Base-by-base conservation (phyloP, 2,888 invertebrate genomes). In the Heliconius sara region DNA sequence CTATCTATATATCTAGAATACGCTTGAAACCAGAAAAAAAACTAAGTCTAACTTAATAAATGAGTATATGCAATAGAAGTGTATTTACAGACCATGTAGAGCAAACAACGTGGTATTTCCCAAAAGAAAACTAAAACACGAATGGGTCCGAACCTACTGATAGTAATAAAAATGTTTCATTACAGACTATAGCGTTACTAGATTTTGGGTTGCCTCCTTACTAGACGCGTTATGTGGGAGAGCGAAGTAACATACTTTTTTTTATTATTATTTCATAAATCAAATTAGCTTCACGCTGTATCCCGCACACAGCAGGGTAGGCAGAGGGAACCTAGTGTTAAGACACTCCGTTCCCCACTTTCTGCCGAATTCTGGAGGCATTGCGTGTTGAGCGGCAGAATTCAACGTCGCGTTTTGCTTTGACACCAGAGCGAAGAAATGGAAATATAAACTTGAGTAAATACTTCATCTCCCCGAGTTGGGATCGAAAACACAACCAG, bases 111-210 rank as follows among this genome's bases (percentile, higher is more conserved):
- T 39, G 68, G 66, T 79, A 81, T 81, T 81, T 81, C 81, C 81
- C 81, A 27, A 60, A 75, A 75, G 81, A 70, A 68, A 77, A 79
- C 71, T 79, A 79, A 79, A 77, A 77, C 57, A 67, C 68, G 68
- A 77, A 80, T 78, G 74, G 72, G 60, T 74, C 72, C 43, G 60
- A 34, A 77, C 68, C 72, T 43, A 73, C 77, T 77, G 73, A 80
- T 80, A 75, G 70, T 81, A 79, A 79, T 81, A 81, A 81, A 81
- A 79, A 81, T 81, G 77, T 81, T 79, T 81, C 79, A 81, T 81
- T 81, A 81, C 81, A 52, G 70, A 65, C 47, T 79, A 43, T 52
- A 63, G 79, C 66, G 70, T 80, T 80, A 77, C 77, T 77, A 74
- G 77, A 74, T 60, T 57, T 77, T 77, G 63, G 63, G 39, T 12